Conservation (phyloP, 2,888 invertebrate genomes). For the Marasmarcha lunaedactyla region DNA sequence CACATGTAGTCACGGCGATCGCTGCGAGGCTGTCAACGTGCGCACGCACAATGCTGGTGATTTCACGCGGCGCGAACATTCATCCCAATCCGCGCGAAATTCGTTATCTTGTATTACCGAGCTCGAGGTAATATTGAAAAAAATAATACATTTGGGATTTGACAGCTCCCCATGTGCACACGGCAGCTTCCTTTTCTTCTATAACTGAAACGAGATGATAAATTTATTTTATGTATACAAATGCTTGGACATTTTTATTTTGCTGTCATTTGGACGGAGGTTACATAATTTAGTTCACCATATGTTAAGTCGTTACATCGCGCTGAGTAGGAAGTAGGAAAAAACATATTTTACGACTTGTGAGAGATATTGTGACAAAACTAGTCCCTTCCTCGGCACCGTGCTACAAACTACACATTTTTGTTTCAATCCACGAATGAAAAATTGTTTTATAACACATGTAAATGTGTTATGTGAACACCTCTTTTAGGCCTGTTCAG, state of each 20-base stretch:
- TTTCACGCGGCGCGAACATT: conserved; percentile 69
- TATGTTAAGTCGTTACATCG: conserved; percentile 54
- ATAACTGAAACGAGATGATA: conserved; percentile 63
- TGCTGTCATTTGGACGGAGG: conserved; percentile 64
- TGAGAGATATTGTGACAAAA: conserved; percentile 53
- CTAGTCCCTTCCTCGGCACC: conserved; percentile 35
- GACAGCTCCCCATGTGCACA: conserved; percentile 61
- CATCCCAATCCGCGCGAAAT: conserved; percentile 61
- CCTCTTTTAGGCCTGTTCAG: no score
- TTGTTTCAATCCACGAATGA: no score
- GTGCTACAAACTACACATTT: conserved; percentile 16
- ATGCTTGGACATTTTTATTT: conserved; percentile 71
- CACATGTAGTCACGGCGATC: conserved; percentile 40
- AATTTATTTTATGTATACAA: conserved; percentile 71
- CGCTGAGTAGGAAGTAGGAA: conserved; percentile 62
- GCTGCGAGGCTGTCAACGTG: conserved; percentile 38
- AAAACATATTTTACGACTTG: conserved; percentile 58
- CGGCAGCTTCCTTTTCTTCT: conserved; percentile 53
- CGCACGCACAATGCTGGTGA: conserved; percentile 57
- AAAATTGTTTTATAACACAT: no score
- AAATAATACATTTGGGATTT: conserved; percentile 65
- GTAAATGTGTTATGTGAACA: no score
- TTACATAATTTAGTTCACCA: conserved; percentile 68
- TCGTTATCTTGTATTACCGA: conserved; percentile 63
- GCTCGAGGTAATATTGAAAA: conserved; percentile 58